Percentiles rank a stretch among this genome's conserved stretches.
Conservation (phyloP, 2,888 invertebrate species). For the Drosophila kanekoi region DNA sequence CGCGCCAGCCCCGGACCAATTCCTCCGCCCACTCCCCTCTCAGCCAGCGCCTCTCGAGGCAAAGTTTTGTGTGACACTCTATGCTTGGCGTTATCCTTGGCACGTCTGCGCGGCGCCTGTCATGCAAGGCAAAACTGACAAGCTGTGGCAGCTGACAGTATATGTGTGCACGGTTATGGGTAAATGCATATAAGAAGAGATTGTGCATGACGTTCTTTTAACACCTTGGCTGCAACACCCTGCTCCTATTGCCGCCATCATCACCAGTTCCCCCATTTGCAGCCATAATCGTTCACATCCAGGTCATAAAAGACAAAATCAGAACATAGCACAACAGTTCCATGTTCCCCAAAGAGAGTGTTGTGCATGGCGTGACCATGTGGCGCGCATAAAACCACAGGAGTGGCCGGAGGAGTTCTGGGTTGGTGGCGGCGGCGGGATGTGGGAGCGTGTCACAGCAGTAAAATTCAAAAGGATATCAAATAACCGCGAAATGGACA, state of each 20-base stretch:
- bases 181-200: slow-evolving; percentile 42
- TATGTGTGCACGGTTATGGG: slow-evolving; percentile 30
- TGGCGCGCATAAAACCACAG: slow-evolving; percentile 25
- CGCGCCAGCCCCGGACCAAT: neutral
- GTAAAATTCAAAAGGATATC: slow-evolving; percentile 14
- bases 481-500: slow-evolving; percentile 10
- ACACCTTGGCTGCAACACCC: slow-evolving; percentile 26
- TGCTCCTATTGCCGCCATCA: neutral
- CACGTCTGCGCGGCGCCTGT: slow-evolving; percentile 70
- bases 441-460: slow-evolving; percentile 6
- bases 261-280: slow-evolving; percentile 23
- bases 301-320: slow-evolving; percentile 67
- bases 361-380: slow-evolving; percentile 16
- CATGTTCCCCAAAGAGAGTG: slow-evolving; percentile 39
- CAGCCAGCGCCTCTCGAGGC: neutral
- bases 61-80: slow-evolving; percentile 42
- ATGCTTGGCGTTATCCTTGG: slow-evolving; percentile 70
- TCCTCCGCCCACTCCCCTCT: neutral
- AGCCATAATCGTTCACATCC: slow-evolving; percentile 66
- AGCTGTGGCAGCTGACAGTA: slow-evolving; percentile 66
- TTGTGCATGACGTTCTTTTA: slow-evolving; percentile 53
- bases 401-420: slow-evolving; percentile 9
- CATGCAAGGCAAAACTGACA: slow-evolving; percentile 74
- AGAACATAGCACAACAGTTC: slow-evolving; percentile 52
- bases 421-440: neutral